Evolutionary conservation across 92 coral and sea anemone species (phyloP).

Genomic region (Siderastrea siderea): DNA sequence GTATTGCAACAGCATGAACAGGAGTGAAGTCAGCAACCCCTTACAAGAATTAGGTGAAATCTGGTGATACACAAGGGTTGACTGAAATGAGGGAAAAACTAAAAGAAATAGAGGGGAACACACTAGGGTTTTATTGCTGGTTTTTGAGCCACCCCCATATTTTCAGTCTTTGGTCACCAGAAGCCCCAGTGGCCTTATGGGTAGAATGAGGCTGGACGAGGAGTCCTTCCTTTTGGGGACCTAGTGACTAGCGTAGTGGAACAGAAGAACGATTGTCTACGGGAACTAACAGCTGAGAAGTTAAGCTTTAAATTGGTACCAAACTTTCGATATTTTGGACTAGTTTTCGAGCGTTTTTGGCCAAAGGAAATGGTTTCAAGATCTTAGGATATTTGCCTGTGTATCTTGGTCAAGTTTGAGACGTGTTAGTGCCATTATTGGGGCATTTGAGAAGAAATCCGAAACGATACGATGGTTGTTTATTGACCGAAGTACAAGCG

Average conservation of each 20-base stretch:
- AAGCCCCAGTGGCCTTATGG: conserved; percentile 36
- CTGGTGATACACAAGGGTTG: too few species aligned
- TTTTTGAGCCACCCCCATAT: conserved; percentile 38
- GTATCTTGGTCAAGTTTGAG: conserved; percentile 4
- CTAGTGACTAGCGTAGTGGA: conserved; percentile 51
- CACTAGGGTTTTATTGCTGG: conserved; percentile 54
- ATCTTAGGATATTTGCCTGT: neutral
- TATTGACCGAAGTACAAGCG: conserved; percentile 27
- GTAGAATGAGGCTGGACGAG: conserved; percentile 6
- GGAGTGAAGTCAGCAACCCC: too few species aligned
- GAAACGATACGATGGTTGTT: conserved; percentile 42
- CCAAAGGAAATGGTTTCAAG: neutral
- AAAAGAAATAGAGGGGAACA: conserved; percentile 1
- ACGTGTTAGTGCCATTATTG: neutral
- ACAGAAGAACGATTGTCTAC: conserved; percentile 11
- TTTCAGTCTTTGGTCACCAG: neutral
- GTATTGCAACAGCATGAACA: too few species aligned
- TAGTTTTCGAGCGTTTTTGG: neutral
- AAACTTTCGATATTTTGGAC: conserved; percentile 26
- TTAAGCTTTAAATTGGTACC: conserved; percentile 52
- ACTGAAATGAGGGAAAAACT: neutral
- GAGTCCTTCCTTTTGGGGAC: conserved; percentile 34
- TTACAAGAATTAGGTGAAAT: too few species aligned
- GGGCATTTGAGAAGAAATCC: conserved; percentile 22
- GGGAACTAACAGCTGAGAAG: conserved; percentile 17